phyloP scores from a whole-genome alignment of 2,797 vertebrate genomes.

The Alosa sapidissima region DNA sequence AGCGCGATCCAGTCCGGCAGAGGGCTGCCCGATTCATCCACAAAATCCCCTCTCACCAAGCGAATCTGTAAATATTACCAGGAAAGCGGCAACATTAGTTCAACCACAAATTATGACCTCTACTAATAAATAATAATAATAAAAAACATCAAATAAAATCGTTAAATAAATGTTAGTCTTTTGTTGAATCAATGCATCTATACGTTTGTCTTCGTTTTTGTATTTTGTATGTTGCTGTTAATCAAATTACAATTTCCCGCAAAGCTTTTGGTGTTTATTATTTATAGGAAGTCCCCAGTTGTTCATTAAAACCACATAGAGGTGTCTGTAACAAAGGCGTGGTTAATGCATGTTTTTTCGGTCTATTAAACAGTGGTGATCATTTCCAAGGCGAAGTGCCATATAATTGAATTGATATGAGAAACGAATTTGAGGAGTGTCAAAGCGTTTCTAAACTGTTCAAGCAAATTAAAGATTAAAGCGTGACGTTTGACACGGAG shows the following conservation, averaged over 20 bases:
- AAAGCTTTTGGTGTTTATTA: neutral
- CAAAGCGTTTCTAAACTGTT: slow-evolving; percentile 92
- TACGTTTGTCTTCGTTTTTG: neutral
- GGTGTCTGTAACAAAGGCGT: slow-evolving; percentile 54
- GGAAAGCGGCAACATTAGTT: neutral
- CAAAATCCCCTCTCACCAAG: slow-evolving; percentile 87
- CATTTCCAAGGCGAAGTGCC: slow-evolving; percentile 67
- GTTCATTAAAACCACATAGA: slow-evolving; percentile 30
- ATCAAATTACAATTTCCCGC: neutral
- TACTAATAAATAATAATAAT: neutral
- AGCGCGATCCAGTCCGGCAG: slow-evolving; percentile 93
- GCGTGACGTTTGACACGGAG: slow-evolving; percentile 83
- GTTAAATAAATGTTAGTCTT: neutral
- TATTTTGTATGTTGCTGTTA: neutral
- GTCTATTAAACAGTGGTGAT: slow-evolving; percentile 65
- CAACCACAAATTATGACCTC: neutral
- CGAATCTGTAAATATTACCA: slow-evolving; percentile 76
- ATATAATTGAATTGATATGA: slow-evolving; percentile 88
- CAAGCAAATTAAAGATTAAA: slow-evolving; percentile 86
- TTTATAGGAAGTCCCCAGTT: slow-evolving; percentile 20
- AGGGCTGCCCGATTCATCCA: slow-evolving; percentile 89
- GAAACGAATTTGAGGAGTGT: slow-evolving; percentile 89
- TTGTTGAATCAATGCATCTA: neutral
- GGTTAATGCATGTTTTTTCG: slow-evolving; percentile 73
- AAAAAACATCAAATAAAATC: neutral